These are phyloP conservation scores for Diaphora mendica DNA, from an alignment of 2,888 invertebrate genomes.

Conservation along the genomic window DNA sequence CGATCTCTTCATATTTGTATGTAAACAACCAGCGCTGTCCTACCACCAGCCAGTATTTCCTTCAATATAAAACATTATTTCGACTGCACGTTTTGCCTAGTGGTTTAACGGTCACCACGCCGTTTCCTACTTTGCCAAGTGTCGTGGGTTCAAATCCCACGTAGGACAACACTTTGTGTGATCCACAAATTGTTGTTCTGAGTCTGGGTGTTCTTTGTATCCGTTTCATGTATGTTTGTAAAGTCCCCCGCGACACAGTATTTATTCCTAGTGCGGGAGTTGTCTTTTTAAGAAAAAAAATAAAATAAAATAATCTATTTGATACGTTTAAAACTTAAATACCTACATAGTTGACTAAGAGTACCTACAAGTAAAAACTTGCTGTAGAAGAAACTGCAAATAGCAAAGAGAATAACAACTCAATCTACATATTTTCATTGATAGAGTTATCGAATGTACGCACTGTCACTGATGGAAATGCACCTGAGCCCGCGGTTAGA, in stretches of 20 bases:
- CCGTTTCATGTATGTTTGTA: too few species aligned
- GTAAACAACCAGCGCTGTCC: conserved; percentile 64
- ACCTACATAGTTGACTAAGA: neutral
- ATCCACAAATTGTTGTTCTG: too few species aligned
- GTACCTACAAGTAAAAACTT: neutral
- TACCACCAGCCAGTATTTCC: conserved; percentile 30
- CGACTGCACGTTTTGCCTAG: too few species aligned
- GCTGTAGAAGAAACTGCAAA: neutral
- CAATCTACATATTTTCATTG: conserved; percentile 19
- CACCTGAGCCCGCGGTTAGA: conserved; percentile 55
- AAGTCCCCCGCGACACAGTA: too few species aligned
- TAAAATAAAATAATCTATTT: too few species aligned
- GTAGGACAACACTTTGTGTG: too few species aligned
- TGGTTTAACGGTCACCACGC: too few species aligned
- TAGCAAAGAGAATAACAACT: neutral
- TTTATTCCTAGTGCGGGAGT: too few species aligned
- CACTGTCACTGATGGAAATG: conserved; percentile 65
- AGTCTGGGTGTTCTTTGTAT: too few species aligned
- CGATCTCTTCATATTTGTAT: conserved; percentile 55
- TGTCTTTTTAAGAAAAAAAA: too few species aligned
- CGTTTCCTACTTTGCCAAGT: too few species aligned
- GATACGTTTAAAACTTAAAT: conserved; percentile 13
- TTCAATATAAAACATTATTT: conserved; percentile 39
- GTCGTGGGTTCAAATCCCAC: too few species aligned
- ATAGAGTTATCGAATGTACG: conserved; percentile 36